phyloP scores from a whole-genome alignment of 2,797 vertebrate species.

The Danio kyathit region DNA sequence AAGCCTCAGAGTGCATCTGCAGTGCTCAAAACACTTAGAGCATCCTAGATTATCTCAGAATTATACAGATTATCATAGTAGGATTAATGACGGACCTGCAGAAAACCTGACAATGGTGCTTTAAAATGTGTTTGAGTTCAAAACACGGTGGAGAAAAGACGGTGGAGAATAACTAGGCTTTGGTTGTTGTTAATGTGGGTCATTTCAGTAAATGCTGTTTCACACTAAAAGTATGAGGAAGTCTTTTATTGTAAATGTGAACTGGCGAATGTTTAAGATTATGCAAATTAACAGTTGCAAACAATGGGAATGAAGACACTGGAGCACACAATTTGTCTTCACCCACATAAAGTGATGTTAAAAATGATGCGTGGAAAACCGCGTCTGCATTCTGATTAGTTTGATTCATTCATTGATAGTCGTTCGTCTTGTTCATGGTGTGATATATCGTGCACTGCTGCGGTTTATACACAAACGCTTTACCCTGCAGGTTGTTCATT shows the following conservation, averaged over 20 bases:
- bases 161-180: neutral
- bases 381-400: neutral
- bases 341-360: neutral
- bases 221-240: neutral
- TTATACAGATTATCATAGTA: conserved; percentile 26
- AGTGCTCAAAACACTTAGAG: conserved; percentile 3
- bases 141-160: neutral
- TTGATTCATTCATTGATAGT: conserved; percentile 7
- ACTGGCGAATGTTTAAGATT: neutral
- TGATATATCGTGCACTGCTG: conserved; percentile 5
- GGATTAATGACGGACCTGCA: conserved; percentile 8
- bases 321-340: neutral
- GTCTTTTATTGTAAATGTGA: neutral
- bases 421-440: conserved; percentile 4
- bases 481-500: conserved; percentile 14
- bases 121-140: neutral
- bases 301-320: neutral
- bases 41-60: neutral
- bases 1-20: conserved; percentile 8
- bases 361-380: conserved; percentile 6
- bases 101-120: neutral
- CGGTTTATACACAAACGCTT: neutral
- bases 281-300: neutral
- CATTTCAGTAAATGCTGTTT: neutral
- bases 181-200: conserved; percentile 14